Evolutionary conservation across 1,140 invertebrate genomes (phyloP), one percentile per base, ranked within the genome.

Genomic region (Coboldia fuscipes): DNA sequence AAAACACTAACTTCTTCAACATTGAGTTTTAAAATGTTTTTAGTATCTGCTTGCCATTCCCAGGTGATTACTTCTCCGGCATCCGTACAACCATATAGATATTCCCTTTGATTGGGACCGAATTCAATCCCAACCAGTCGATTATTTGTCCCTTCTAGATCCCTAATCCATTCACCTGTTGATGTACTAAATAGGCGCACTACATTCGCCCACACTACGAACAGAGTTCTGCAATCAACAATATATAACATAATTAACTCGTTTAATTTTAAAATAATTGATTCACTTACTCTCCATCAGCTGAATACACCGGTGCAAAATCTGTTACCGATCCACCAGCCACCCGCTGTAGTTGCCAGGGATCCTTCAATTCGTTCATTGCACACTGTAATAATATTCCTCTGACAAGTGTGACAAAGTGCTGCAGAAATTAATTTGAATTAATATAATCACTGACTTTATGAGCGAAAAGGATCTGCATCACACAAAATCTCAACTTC

Each of bases 121-220:
- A 51, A 40, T 32, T 51, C 46, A 42, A 70, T 56, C 37, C 61
- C 60, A n/a, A 61, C 50, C 35, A 72, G 50, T 36, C 58, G 51
- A 8, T 50, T 39, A 18, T 49, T 48, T 5, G 14, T 16, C 24
- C 60, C 56, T 41, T 60, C 60, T 24, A 68, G 61, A 39, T 69
- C 61, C 35, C 55, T 47, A 30, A 61, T 50, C 4, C 70, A 33
- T 43, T 61, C 57, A 0, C 65, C 68, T 20, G 46, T 57, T 35
- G 52, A 57, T n/a, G 65, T 63, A 40, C 68, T 70, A 37, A 67
- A 74, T n/a, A 61, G 59, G 36, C 61, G 55, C 27, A 75, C 58
- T 18, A 55, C 43, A 26, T 63, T 52, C 15, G 61, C 61, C 50
- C 60, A 64, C 8, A 65, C 45, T 34, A 72, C 55, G 41, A 67